phyloP scores from a whole-genome alignment of 2,888 invertebrate species.

The Ellobium chinense region DNA sequence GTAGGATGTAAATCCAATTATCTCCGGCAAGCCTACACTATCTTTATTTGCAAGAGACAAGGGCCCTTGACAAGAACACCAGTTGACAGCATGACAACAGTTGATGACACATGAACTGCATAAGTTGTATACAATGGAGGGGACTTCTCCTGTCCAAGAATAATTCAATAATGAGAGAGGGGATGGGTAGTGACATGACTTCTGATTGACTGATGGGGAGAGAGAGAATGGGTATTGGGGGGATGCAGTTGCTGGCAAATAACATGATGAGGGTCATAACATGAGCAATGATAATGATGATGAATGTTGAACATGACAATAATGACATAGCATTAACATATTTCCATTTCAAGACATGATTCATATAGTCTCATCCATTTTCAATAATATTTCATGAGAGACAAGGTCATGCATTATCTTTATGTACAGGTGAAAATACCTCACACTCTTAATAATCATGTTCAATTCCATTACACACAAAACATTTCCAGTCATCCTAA shows the following conservation, averaged over 20 bases:
- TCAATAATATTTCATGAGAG: background rate
- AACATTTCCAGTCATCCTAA: background rate
- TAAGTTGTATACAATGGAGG: constrained; percentile 14
- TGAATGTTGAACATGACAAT: background rate
- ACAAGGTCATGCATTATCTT: constrained; percentile 11
- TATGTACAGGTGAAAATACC: constrained; percentile 19
- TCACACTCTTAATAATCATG: too few relatives aligned
- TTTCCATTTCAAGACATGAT: constrained; percentile 16
- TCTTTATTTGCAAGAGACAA: too few relatives aligned
- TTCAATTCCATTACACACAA: too few relatives aligned
- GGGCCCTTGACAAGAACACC: constrained; percentile 8
- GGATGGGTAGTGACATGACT: background rate
- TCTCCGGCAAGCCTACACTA: too few relatives aligned
- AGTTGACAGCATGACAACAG: background rate
- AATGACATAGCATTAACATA: background rate
- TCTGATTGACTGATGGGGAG: background rate
- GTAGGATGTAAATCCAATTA: too few relatives aligned
- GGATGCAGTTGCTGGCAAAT: background rate
- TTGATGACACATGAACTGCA: constrained; percentile 22
- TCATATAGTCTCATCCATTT: background rate
- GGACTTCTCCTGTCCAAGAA: constrained; percentile 5
- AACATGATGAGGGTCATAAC: background rate
- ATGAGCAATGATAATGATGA: background rate
- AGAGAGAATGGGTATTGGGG: too few relatives aligned
- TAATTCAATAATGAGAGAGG: background rate